Evolutionary conservation across 2,888 invertebrate species (phyloP), one percentile per base, ranked within the genome.

Genomic region (Aleiodes testaceus): DNA sequence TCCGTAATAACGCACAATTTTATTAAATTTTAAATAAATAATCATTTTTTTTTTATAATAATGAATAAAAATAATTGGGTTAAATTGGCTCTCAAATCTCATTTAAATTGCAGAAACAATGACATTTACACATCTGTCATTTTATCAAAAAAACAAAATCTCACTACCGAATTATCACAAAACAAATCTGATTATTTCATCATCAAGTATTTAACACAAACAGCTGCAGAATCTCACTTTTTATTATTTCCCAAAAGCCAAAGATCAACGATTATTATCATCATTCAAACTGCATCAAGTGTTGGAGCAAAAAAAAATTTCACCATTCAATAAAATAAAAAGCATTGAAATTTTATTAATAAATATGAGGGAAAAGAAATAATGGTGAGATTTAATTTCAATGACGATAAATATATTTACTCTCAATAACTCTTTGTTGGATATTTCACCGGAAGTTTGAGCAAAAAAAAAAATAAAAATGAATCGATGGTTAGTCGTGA

Each of bases 1-100:
- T 67, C 66, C 14, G 11, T 63, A 66, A 74, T 78, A 79, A 79
- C 79, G 77, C 78, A 78, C 77, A 70, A n/a, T 16, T 11, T 36
- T 72, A 71, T 69, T 72, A 71, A 68, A 63, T 50, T 64, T 63
- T 63, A 66, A 69, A 55, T 63, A 36, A 36, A 36, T 3, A 36
- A 36, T 36, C 2, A 36, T 36, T 36, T 36, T 36, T 0, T n/a
- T n/a, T n/a, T n/a, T n/a, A n/a, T n/a, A n/a, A n/a, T n/a, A n/a
- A n/a, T n/a, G n/a, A n/a, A n/a, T n/a, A n/a, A n/a, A n/a, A n/a
- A n/a, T n/a, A 26, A 26, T 26, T 26, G 26, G 26, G 5, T 2
- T 26, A 26, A 26, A 26, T 2, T 26, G 5, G 5, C 5, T 26
- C 5, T 26, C 5, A 26, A 26, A 26, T 26, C 26, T 26, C 3